Evolutionary conservation across 2,113 vertebrate species (phyloP), one percentile per base, ranked within the genome.

Genomic region (Himantopus leucocephalus): DNA sequence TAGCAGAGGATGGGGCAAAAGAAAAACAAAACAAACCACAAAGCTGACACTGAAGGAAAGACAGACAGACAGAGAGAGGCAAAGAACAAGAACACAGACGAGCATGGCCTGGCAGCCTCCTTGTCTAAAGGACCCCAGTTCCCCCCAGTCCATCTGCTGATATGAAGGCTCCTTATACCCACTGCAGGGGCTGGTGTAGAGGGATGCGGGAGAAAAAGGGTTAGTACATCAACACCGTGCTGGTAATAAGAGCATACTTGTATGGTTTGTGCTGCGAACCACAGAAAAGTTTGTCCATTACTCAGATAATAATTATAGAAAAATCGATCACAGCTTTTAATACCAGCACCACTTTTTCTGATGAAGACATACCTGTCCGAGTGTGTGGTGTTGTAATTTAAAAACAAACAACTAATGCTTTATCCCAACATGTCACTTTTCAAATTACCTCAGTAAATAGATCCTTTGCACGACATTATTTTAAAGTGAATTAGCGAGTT

Each of bases 141-240:
- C 8, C 58, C 81, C 81, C 71, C 11, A 52, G 6, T 79, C 86
- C 89, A 91, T 95, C 97, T 96, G 95, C 91, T 91, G 89, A n/a
- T 76, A 19, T 0, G 24, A 56, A 87, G 92, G 94, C 86, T 91
- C 83, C 95, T 97, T 94, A 92, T 97, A 97, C 96, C 96, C 97
- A 97, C 96, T 97, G 97, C 83, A 95, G 86, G 86, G 91, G 96
- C 88, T 97, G 91, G 91, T 92, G 73, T 92, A 20, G 91, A 95
- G 89, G 77, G 64, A 85, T n/a, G 71, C 2, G 6, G 88, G 84
- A 97, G 79, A 79, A 87, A 88, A 96, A 93, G 37, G 29, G 84
- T 96, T 94, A 97, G 63, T 77, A 66, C 62, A 85, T 37, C 41
- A 77, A 72, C 60, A 87, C 43, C 0, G 0, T 60, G 76, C 62